Conservation (phyloP, 1,140 invertebrate genomes). For the Mactra quadrangularis region DNA sequence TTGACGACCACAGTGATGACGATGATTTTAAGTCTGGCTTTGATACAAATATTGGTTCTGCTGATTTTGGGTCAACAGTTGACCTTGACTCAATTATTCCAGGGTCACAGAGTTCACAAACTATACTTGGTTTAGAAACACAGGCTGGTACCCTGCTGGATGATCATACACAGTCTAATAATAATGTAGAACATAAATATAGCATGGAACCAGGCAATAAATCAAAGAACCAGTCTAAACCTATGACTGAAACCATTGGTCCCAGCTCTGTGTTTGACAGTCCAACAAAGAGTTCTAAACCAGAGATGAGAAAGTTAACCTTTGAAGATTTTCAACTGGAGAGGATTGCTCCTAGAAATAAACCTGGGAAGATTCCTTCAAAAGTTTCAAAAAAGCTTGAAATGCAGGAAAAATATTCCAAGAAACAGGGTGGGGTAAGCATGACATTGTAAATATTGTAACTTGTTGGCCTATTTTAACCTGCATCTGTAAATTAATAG, state of each 20-base stretch:
- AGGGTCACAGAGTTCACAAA: background rate
- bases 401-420: conserved; percentile 42
- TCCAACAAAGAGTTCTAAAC: background rate
- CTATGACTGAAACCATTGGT: too few relatives aligned
- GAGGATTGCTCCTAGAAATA: conserved; percentile 29
- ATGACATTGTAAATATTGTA: too few relatives aligned
- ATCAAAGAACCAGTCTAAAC: background rate
- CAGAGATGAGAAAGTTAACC: conserved; percentile 36
- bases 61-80: background rate
- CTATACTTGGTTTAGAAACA: conserved; percentile 19
- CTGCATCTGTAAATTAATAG: too few relatives aligned
- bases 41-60: background rate
- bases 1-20: background rate
- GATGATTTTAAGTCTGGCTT: background rate
- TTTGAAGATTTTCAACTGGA: conserved; percentile 53
- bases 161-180: conserved; percentile 34
- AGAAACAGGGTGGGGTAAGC: conserved; percentile 43
- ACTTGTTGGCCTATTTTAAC: conserved; percentile 41
- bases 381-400: conserved; percentile 50
- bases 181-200: background rate
- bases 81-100: conserved; percentile 44
- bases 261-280: too few relatives aligned
- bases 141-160: conserved; percentile 40
- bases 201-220: background rate
- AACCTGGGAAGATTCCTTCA: conserved; percentile 39